phyloP scores from a whole-genome alignment of 2,113 vertebrate species.

The Cyprinodon variegatus region DNA sequence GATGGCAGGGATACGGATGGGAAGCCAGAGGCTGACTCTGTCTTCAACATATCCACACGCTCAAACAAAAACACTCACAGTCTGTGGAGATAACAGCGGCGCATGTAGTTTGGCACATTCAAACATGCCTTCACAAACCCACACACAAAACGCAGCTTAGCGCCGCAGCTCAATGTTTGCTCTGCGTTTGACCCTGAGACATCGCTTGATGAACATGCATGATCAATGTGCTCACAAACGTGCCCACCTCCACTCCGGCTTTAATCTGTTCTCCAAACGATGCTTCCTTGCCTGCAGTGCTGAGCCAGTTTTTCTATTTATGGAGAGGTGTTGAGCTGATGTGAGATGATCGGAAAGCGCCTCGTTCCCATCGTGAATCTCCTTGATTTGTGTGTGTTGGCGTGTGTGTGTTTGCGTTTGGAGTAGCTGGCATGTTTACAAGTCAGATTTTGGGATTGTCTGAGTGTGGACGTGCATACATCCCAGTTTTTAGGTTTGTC shows the following conservation, averaged over 20 bases:
- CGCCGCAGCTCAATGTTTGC: constrained; percentile 7
- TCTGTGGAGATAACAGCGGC: constrained; percentile 21
- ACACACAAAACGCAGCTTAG: neutral
- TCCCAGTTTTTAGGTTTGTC: constrained; percentile 24
- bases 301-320: constrained; percentile 73
- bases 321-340: constrained; percentile 72
- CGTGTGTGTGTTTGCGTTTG: neutral
- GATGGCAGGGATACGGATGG: constrained; percentile 47
- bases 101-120: constrained; percentile 34
- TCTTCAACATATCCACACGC: constrained; percentile 8
- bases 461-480: constrained; percentile 4
- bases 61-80: constrained; percentile 19
- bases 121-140: constrained; percentile 4
- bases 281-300: constrained; percentile 68
- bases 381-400: constrained; percentile 49
- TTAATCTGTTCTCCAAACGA: constrained; percentile 75
- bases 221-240: constrained; percentile 1
- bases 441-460: neutral
- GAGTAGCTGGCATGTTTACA: constrained; percentile 5
- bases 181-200: constrained; percentile 29
- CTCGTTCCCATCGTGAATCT: constrained; percentile 55
- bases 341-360: constrained; percentile 69
- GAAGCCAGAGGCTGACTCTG: constrained; percentile 48
- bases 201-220: constrained; percentile 22
- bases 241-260: constrained; percentile 38